Evolutionary conservation across 1,140 invertebrate species (phyloP).

Genomic region (Eciton burchellii): DNA sequence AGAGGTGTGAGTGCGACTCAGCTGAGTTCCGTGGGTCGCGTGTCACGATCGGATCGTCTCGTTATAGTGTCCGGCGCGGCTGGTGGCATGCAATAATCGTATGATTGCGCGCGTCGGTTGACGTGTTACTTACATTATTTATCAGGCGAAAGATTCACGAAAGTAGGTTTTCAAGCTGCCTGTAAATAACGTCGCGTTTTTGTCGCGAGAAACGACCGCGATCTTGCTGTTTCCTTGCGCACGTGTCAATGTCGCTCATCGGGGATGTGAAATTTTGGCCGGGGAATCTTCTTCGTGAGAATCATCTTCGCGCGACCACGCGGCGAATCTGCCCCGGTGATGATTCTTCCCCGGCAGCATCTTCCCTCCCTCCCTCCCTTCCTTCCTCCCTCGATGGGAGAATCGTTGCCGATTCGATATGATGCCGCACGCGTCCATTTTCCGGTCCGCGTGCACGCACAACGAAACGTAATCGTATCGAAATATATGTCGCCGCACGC

Average conservation of each 20-base stretch:
- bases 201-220: background rate
- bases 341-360: no score
- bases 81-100: conserved; percentile 44
- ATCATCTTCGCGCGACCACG: no score
- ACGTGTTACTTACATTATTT: conserved; percentile 46
- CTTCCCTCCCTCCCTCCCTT: no score
- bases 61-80: conserved; percentile 35
- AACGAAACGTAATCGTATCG: no score
- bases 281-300: no score
- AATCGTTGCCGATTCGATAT: no score
- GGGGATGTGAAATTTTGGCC: background rate
- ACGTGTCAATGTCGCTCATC: conserved; percentile 30
- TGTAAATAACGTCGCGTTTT: conserved; percentile 46
- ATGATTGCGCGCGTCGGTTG: conserved; percentile 20
- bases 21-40: conserved; percentile 37
- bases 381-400: background rate
- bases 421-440: background rate
- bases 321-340: no score
- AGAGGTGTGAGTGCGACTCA: conserved; percentile 47
- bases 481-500: no score
- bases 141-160: conserved; percentile 45
- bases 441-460: no score
- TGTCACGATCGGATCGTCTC: conserved; percentile 56
- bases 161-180: conserved; percentile 18
- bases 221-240: conserved; percentile 12